Conservation (phyloP, 1,140 invertebrate genomes). For the Papilio glaucus region DNA sequence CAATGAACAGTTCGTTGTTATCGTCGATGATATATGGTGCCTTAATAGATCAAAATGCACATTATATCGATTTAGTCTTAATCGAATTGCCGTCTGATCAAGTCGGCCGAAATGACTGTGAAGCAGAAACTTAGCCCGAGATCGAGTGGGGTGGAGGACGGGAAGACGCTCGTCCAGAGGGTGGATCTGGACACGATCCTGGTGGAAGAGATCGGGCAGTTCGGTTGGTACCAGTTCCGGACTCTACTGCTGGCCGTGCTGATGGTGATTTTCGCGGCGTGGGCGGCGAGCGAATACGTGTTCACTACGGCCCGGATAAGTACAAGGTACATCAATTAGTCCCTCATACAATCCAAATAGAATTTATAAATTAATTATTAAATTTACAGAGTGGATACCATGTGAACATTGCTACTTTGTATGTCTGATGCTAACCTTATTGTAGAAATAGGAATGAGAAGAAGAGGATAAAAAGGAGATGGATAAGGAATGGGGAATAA, state of each 20-base stretch:
- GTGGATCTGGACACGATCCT: slow-evolving; percentile 76
- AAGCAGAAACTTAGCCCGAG: slow-evolving; percentile 9
- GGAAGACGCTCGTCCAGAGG: slow-evolving; percentile 8
- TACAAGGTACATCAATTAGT: slow-evolving; percentile 72
- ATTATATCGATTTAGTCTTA: background rate
- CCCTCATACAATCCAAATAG: no score
- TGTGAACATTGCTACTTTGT: no score
- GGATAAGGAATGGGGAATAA: no score
- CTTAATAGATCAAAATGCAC: background rate
- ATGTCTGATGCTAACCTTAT: no score
- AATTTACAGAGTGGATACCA: no score
- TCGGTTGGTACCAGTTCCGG: slow-evolving; percentile 84
- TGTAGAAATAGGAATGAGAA: no score
- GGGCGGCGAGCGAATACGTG: slow-evolving; percentile 84
- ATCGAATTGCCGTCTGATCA: background rate
- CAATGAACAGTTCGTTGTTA: slow-evolving; percentile 8
- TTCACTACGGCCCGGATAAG: slow-evolving; percentile 85
- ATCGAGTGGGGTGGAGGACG: slow-evolving; percentile 3
- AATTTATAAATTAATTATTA: no score
- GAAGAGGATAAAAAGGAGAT: no score
- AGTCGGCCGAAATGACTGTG: slow-evolving; percentile 8
- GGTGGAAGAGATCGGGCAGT: slow-evolving; percentile 81
- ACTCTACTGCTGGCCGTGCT: slow-evolving; percentile 82
- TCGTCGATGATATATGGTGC: background rate
- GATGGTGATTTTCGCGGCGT: slow-evolving; percentile 83